phyloP scores from a whole-genome alignment of 2,797 vertebrate genomes.

The Pangasius larnaudii region DNA sequence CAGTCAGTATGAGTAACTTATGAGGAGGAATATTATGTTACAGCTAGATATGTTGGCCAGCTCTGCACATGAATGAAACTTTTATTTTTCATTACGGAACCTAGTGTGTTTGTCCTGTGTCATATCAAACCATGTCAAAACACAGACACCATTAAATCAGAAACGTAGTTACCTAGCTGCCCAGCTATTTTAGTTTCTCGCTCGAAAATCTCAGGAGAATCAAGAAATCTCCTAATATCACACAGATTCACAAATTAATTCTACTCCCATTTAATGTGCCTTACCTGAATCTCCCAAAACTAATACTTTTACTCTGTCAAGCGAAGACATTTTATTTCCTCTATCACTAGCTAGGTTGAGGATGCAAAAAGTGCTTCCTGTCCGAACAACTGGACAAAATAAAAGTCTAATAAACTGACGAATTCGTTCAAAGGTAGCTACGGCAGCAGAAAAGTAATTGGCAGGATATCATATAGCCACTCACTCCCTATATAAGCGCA shows the following conservation, averaged over 20 bases:
- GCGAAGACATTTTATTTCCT: constrained; percentile 82
- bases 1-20: background rate
- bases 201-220: background rate
- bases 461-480: background rate
- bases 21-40: background rate
- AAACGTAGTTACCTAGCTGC: too few species aligned
- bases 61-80: background rate
- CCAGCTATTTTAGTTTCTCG: background rate
- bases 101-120: background rate
- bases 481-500: background rate
- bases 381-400: constrained; percentile 28
- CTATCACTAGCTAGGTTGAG: constrained; percentile 43
- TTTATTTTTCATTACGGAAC: background rate
- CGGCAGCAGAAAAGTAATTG: background rate
- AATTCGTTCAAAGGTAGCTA: background rate
- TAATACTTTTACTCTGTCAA: constrained; percentile 93
- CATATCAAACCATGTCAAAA: background rate
- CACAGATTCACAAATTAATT: background rate
- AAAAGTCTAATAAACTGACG: constrained; percentile 16
- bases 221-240: background rate
- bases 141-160: background rate
- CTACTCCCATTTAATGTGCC: background rate
- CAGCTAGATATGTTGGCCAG: background rate
- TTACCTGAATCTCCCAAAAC: constrained; percentile 97
- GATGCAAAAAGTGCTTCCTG: background rate